Base-by-base conservation (phyloP, 2,888 invertebrate genomes). In the Bimastos eiseni region DNA sequence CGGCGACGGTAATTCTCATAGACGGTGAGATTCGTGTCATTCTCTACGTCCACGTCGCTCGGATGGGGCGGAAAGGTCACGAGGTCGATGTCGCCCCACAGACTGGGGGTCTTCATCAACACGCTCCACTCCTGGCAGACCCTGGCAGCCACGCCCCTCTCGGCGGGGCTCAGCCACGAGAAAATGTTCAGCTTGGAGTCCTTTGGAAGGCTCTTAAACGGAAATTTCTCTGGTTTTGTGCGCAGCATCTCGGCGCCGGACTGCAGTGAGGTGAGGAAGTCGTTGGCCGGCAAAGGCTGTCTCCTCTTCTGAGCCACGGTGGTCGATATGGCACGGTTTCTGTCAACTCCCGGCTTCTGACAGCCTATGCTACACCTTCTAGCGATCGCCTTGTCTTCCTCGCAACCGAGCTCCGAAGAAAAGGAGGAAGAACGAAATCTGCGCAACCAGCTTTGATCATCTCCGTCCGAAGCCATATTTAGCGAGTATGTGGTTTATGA, bases 151-250 rank as follows among this genome's bases (percentile, higher is more conserved):
- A 92, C 90, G 11, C 94, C 94, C 91, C 94, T 93, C 44, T 94
- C 94, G 86, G 93, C 92, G 33, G 93, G 93, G 49, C 91, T 91
- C 37, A 95, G 92, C 89, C 93, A 94, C 17, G 93, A 92, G 91
- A 95, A 95, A 34, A 95, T 92, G 90, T 94, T 94, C 34, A 94
- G 91, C 92, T 94, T 93, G 91, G 94, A 94, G 90, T 94, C 94
- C 70, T 92, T 91, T 33, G 95, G 94, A 44, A 95, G 92, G 41
- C 92, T 91, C 88, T 93, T 91, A 91, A 95, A 94, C 33, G 94
- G 94, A 91, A 94, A 94, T 86, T 88, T 44, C 13, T 91, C 83
- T 19, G 91, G 90, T 38, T 33, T 38, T n/a, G n/a, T 19, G 21
- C 55, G 89, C 86, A 89, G 44, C 49, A 89, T 49, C 38, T 90